Base-by-base conservation (phyloP, 2,797 vertebrate genomes). In the Manis pentadactyla region DNA sequence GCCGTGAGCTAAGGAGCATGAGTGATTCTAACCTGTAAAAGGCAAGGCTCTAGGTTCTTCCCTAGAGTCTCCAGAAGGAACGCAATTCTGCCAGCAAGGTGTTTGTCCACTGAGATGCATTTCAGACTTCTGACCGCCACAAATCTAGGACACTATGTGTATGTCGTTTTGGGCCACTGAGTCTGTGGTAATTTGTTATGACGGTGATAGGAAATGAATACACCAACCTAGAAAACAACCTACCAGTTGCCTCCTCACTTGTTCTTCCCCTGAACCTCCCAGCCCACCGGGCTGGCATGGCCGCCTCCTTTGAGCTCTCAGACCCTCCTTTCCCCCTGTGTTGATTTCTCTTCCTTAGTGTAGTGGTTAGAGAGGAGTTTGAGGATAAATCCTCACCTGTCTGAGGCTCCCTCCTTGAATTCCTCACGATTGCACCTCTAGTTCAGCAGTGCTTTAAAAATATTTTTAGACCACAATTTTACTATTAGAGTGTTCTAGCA, bases 401-500 rank as follows among this genome's bases (percentile, higher is more conserved):
- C 75, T 61, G 46, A 90, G 49, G 6, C 23, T 19, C 63, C n/a
- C 19, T 27, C 19, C 31, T 64, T 25, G 9, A 42, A 37, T 82
- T 68, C 83, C 74, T 68, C 66, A 23, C 73, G 42, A n/a, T 29
- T 39, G 27, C 4, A 42, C 11, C 12, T 46, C 11, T 68, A 23
- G 31, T 78, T 95, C 75, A 37, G 23, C 13, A 63, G 7, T 37
- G 55, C 71, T 87, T 7, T 46, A 57, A 66, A 77, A 69, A 63
- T 46, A 42, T 63, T 90, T 93, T 78, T 39, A 81, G 14, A 75
- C 14, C 68, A 57, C 21, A 90, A 93, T 37, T 77, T 91, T 23
- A 68, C 7, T 9, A 37, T 1, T 31, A 11, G 31, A 82, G 39
- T 57, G 12, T 1, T 55, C 23, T 69, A 46, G 71, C 31, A 81